Percentiles rank a stretch among this genome's conserved stretches.
Evolutionary conservation across 2,113 vertebrate genomes (phyloP).

Genomic region (Podilymbus podiceps): DNA sequence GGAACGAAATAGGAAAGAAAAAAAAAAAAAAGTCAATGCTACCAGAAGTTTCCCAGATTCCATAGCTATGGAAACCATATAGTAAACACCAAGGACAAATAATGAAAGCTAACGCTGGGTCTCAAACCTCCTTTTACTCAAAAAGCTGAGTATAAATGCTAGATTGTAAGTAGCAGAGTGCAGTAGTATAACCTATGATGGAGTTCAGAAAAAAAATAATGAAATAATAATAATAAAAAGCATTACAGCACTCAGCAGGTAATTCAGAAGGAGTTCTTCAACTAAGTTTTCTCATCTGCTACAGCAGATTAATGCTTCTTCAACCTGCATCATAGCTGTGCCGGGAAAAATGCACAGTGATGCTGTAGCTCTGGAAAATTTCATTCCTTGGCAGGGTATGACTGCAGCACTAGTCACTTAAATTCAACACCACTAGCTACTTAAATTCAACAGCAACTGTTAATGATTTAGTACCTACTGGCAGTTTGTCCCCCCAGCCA

Average conservation of each 20-base stretch:
- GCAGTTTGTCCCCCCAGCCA: neutral
- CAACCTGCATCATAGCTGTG: neutral
- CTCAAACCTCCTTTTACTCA: neutral
- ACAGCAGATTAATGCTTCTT: neutral
- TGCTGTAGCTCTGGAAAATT: neutral
- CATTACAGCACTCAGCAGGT: neutral
- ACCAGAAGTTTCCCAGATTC: neutral
- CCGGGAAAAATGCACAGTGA: neutral
- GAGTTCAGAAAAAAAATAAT: neutral
- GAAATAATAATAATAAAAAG: neutral
- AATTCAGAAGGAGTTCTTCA: neutral
- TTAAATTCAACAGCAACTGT: slow-evolving; percentile 23
- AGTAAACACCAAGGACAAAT: neutral
- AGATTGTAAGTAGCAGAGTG: neutral
- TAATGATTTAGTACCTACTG: slow-evolving; percentile 22
- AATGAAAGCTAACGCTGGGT: too few relatives aligned
- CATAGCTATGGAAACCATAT: neutral
- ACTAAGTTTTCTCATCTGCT: neutral
- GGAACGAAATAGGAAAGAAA: neutral
- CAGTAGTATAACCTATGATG: neutral
- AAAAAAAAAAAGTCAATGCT: neutral
- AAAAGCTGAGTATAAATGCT: neutral
- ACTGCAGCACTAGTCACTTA: neutral
- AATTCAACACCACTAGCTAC: slow-evolving; percentile 19
- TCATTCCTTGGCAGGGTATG: neutral